phyloP scores from a whole-genome alignment of 2,113 vertebrate genomes.

The Ginglymostoma cirratum region DNA sequence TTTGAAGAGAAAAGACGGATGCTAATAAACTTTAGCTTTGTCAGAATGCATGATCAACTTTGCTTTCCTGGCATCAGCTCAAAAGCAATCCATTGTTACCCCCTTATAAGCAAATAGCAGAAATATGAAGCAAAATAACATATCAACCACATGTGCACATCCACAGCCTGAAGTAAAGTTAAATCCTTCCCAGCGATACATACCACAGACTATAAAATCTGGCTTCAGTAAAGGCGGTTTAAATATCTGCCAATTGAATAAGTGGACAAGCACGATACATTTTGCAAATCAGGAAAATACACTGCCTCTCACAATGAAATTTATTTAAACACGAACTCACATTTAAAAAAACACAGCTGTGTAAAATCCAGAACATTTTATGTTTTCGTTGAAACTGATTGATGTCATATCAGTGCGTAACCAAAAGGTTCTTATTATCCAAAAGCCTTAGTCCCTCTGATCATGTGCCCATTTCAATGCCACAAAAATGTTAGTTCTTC shows the following conservation, averaged over 20 bases:
- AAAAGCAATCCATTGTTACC: neutral
- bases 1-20: neutral
- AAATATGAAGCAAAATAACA: neutral
- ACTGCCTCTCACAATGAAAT: neutral
- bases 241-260: neutral
- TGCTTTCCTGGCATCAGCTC: neutral
- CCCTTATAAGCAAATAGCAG: neutral
- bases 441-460: neutral
- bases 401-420: neutral
- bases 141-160: neutral
- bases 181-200: constrained; percentile 14
- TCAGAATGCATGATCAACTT: neutral
- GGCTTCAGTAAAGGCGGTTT: neutral
- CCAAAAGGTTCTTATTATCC: neutral
- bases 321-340: neutral
- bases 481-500: constrained; percentile 15
- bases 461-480: neutral
- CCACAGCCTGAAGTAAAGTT: neutral
- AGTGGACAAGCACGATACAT: neutral
- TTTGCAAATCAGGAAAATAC: neutral
- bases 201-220: neutral
- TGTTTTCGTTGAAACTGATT: neutral
- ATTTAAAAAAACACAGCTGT: neutral
- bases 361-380: neutral
- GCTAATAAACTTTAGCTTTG: neutral